These are phyloP conservation scores for Thermophis baileyi DNA, from an alignment of 2,113 vertebrate genomes.

Conservation along the genomic window DNA sequence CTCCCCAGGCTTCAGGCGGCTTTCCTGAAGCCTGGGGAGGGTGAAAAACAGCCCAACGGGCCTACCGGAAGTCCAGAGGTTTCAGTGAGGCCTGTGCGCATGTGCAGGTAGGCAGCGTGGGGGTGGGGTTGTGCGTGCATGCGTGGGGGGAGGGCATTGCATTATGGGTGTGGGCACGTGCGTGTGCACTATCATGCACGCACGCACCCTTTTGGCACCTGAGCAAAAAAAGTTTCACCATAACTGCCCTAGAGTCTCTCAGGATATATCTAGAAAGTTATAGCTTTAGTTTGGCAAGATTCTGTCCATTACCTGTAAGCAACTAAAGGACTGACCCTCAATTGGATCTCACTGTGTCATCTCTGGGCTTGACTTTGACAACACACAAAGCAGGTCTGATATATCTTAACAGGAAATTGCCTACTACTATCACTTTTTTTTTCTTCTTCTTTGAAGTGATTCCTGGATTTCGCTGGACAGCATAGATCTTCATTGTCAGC, in stretches of 20 bases:
- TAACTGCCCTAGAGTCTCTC: background rate
- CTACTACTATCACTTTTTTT: background rate
- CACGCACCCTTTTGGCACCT: no score
- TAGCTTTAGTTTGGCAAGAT: background rate
- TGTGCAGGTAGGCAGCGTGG: no score
- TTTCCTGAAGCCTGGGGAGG: no score
- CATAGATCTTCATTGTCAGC: background rate
- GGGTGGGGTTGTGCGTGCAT: no score
- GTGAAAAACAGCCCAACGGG: no score
- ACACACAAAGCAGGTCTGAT: background rate
- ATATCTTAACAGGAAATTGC: background rate
- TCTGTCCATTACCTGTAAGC: background rate
- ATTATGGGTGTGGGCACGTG: no score
- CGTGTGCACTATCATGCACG: no score
- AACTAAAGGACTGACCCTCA: background rate
- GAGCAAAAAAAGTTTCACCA: no score
- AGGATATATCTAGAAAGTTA: background rate
- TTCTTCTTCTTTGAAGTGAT: background rate
- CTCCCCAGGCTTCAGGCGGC: no score
- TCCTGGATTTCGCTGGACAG: background rate
- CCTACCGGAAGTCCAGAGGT: no score
- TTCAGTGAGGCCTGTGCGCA: no score
- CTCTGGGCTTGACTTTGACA: background rate
- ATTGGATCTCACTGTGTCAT: background rate
- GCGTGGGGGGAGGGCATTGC: no score